Conservation (phyloP, 1,140 invertebrate genomes). For the Rhopalosiphum maidis region DNA sequence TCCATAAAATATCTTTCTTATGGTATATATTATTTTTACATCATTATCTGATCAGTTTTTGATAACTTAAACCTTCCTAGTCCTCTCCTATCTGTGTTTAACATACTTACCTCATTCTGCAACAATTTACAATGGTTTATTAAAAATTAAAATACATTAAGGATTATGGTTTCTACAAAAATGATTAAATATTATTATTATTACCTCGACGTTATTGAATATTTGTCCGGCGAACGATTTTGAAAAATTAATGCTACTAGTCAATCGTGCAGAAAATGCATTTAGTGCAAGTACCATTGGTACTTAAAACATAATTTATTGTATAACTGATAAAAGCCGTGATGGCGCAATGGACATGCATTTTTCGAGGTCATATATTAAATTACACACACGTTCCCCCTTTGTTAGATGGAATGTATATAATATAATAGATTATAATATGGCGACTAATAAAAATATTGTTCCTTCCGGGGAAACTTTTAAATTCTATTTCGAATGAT, state of each 20-base stretch:
- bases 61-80: background rate
- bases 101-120: background rate
- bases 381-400: background rate
- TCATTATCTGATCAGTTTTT: background rate
- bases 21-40: no score
- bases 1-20: background rate
- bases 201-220: background rate
- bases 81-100: background rate
- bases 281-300: background rate
- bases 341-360: background rate
- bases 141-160: background rate
- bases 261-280: background rate
- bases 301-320: background rate
- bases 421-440: background rate
- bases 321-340: background rate
- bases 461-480: background rate
- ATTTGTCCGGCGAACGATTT: background rate
- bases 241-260: background rate
- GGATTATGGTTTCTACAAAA: background rate
- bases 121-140: background rate
- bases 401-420: no score
- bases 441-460: background rate
- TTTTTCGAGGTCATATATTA: slow-evolving; percentile 37
- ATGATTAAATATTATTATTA: no score
- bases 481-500: background rate